Evolutionary conservation across 2,797 vertebrate species (phyloP), one percentile per base, ranked within the genome.

Genomic region (Myotis myotis): DNA sequence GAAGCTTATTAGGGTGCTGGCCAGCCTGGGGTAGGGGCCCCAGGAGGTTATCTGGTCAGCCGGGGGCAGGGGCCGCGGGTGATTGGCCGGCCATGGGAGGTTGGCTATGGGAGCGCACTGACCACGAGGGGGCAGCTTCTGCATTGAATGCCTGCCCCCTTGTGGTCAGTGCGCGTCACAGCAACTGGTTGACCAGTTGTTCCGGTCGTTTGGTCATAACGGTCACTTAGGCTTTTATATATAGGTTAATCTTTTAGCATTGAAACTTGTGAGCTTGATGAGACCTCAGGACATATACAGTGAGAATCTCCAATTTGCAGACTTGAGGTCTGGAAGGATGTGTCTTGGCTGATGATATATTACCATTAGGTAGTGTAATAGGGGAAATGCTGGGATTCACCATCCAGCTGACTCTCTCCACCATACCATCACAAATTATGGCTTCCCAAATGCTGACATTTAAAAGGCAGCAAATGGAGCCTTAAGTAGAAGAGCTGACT

Each of bases 361-460:
- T 75, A 80, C 44, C 71, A 55, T n/a, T 8, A 90, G 44, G 47
- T 41, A 38, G 64, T 68, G 33, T 51, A 64, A 96, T 66, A n/a
- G 49, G 36, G 3, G 11, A 83, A 62, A 88, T 47, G 47, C 47
- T 84, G 28, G 83, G 47, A 92, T 33, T 36, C 51, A 82, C 11
- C 5, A 38, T 33, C 12, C 49, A 88, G 4, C 23, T 82, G 6
- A 47, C 8, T 91, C 23, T 44, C 66, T 87, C 62, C 11, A 93
- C 38, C 19, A 72, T 3, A 62, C 5, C 20, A 84, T 72, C 11
- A 86, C 36, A 93, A 94, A 44, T 30, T 19, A 95, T 82, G 64
- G 8, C 71, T 89, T 81, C 92, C 33, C 82, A 88, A 91, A 89
- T 17, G 49, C 68, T 72, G 66, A 92, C 44, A 71, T 60, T 64